Base-by-base conservation (phyloP, 2,797 vertebrate genomes). In the Ceryle rudis region DNA sequence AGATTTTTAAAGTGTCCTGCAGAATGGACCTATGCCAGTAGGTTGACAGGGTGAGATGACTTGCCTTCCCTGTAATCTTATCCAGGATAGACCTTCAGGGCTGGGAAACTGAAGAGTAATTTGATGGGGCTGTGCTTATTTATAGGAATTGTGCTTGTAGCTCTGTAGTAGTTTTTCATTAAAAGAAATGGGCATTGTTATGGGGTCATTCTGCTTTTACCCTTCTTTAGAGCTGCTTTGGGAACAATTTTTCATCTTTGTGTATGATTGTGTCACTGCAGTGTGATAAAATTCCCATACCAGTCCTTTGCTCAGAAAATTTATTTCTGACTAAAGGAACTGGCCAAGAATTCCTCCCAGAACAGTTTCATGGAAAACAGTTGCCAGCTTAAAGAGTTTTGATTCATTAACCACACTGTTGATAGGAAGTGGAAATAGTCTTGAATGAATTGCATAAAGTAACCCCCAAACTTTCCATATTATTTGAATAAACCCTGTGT, bases 331-430 rank as follows among this genome's bases (percentile, higher is more conserved):
- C 37, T 87, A 66, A 79, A 15, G 7, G 42, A 16, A 85, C 66
- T 75, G 87, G 81, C 71, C 90, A 95, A 84, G 84, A 86, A 93
- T 75, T 84, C 51, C 70, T 92, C 70, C 47, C 49, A 84, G 86
- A 85, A 93, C 35, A 70, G 14, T 70, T 93, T 71, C 4, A 33
- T 65, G 52, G 67, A 91, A 85, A 92, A 70, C 20, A 54, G 64
- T 89, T 92, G 52, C 72, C 72, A 91, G 60, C 41, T 71, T 37
- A 71, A 37, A 78, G 44, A 46, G 23, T 82, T 96, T 94, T 93
- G 71, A 91, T 97, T 92, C 54, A 46, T 81, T 84, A 91, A 89
- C 14, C 61, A 83, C 89, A 74, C 31, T 82, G 71, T 64, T 95
- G 81, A 92, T 87, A 77, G 71, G 51, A 91, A 58, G 39, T 35